Conservation (phyloP, 2,113 vertebrate genomes). For the Poecile atricapillus region DNA sequence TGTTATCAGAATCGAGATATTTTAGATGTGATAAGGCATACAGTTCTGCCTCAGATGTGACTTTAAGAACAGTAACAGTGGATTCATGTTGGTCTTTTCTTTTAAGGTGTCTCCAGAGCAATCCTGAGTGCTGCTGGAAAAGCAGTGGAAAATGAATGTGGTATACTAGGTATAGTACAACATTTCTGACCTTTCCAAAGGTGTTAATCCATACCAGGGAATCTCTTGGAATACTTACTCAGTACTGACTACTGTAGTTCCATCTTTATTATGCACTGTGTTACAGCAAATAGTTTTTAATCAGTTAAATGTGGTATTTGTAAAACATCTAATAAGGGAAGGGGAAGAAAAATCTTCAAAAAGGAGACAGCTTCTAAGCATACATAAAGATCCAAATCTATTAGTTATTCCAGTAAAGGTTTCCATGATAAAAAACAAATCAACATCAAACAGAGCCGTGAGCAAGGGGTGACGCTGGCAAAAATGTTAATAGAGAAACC, state of each 20-base stretch:
- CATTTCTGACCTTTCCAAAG: background rate
- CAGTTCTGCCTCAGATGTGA: background rate
- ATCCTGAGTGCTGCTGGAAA: slow-evolving; percentile 83
- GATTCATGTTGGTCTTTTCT: background rate
- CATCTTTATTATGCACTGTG: background rate
- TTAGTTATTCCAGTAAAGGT: background rate
- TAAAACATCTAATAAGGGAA: background rate
- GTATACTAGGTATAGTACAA: slow-evolving; percentile 69
- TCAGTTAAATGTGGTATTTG: background rate
- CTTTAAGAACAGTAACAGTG: background rate
- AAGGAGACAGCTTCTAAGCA: background rate
- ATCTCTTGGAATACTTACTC: background rate
- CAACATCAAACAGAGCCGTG: background rate
- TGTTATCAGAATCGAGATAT: background rate
- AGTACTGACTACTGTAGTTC: background rate
- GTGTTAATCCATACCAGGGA: background rate
- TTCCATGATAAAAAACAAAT: background rate
- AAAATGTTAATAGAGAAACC: background rate
- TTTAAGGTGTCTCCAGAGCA: slow-evolving; percentile 87
- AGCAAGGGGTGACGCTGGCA: background rate
- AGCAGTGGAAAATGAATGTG: slow-evolving; percentile 75
- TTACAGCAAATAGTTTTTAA: background rate
- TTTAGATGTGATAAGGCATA: background rate
- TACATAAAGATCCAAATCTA: background rate
- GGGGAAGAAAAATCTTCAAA: background rate